Base-by-base conservation (phyloP, 2,888 invertebrate species). In the Cantharis nigra region DNA sequence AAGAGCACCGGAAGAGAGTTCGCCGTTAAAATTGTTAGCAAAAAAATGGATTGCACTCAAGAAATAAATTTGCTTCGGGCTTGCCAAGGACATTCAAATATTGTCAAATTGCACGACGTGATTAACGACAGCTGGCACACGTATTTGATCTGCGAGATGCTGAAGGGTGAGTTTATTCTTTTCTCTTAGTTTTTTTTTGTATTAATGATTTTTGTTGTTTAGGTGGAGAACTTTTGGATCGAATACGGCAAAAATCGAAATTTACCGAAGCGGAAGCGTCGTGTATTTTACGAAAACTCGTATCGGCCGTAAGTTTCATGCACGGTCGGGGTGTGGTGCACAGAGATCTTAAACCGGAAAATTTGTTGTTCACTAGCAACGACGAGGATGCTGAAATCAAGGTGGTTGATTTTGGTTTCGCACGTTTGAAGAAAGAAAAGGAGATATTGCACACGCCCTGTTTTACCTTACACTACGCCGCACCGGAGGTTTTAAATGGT, bases 381-480 rank as follows among this genome's bases (percentile, higher is more conserved):
- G 76, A 91, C 90, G 79, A 87, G 7, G 82, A 86, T n/a, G 91
- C 92, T 13, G 90, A 91, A 82, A 92, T 98, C 18, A 97, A 98
- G 87, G 93, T 99, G 63, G 96, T 98, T 0, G 99, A 99, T 89
- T 99, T 99, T 88, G 98, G 99, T 10, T 98, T 98, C 89, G 97
- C 98, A 14, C 91, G 96, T n/a, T 88, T 93, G 81, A 93, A 94
- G 84, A 92, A 91, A 67, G 90, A 91, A 77, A 90, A 91, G 74
- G 91, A 92, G 83, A 88, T 90, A 1, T 87, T 93, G 84, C 92
- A 91, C 89, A 97, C 97, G 0, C 98, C 98, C 0, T 98, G 98
- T 87, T 99, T 96, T 87, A 98, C 98, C 74, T 88, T 97, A 69
- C 95, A 95, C 84, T 99, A 98, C 89, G 98, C 98, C 0, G 98